These are phyloP conservation scores for Amphiura filiformis DNA, from an alignment of 35 echinoderm and acorn worm genomes.

Conservation along the genomic window DNA sequence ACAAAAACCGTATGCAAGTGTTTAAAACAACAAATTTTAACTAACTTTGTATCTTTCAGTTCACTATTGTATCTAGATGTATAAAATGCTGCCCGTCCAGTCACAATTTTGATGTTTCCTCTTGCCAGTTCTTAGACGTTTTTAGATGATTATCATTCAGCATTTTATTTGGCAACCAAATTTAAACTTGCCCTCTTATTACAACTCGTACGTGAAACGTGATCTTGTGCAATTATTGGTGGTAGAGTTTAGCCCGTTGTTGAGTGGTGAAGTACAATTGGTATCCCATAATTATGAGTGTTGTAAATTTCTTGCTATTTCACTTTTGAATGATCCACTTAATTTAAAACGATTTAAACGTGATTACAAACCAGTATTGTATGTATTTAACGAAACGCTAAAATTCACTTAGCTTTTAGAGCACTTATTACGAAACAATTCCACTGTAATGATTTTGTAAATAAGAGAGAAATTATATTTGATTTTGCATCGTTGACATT, in stretches of 20 bases:
- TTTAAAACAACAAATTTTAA: not conserved
- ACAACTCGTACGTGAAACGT: not conserved
- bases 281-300: conserved; percentile 2
- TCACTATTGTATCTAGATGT: not conserved
- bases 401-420: too few relatives aligned
- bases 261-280: not conserved
- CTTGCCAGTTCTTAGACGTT: not conserved
- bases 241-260: not conserved
- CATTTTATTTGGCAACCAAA: not conserved
- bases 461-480: too few relatives aligned
- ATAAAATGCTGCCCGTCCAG: not conserved
- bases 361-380: not conserved
- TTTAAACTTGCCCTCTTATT: not conserved
- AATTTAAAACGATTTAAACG: conserved; percentile 5
- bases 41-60: not conserved
- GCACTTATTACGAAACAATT: too few relatives aligned
- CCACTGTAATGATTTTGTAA: too few relatives aligned
- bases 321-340: not conserved
- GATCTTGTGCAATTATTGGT: not conserved
- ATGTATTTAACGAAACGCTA: not conserved
- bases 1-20: not conserved
- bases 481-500: too few relatives aligned
- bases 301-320: not conserved
- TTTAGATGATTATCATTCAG: not conserved
- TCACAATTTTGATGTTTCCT: conserved; percentile 5